Percentiles rank a stretch among this genome's conserved stretches.
These are phyloP conservation scores for Zelleria hepariella DNA, from an alignment of 2,888 invertebrate species.

Conservation along the genomic window DNA sequence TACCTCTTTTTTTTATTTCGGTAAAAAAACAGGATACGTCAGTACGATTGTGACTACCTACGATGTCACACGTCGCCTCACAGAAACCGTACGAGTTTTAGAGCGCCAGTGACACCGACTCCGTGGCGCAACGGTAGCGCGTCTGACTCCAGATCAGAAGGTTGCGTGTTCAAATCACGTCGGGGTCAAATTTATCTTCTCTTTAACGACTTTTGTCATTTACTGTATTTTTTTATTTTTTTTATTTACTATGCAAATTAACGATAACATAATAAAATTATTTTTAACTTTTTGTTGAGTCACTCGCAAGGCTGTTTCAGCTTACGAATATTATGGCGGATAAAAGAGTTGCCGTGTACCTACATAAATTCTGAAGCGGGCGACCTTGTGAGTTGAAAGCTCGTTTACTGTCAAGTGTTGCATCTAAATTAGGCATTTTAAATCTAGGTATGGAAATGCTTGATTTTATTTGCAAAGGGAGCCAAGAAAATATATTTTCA, in stretches of 20 bases:
- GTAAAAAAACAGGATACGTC: background rate
- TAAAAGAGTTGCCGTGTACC: background rate
- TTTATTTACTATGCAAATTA: background rate
- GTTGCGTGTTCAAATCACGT: conserved; percentile 91
- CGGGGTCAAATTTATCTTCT: conserved; percentile 72
- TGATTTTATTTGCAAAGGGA: too few relatives aligned
- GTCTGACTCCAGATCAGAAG: conserved; percentile 98
- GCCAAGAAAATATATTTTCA: too few relatives aligned
- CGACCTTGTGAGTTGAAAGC: background rate
- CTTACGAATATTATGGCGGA: background rate
- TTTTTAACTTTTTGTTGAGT: background rate
- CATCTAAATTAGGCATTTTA: too few relatives aligned
- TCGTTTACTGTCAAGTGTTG: background rate
- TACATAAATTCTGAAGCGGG: background rate
- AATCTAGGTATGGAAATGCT: too few relatives aligned
- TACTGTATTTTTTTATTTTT: background rate
- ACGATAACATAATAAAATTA: too few relatives aligned
- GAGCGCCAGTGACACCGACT: conserved; percentile 50
- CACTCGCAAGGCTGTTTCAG: background rate
- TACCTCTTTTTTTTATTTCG: background rate
- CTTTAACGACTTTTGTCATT: conserved; percentile 5
- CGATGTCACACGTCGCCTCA: conserved; percentile 21
- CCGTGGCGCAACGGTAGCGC: conserved; percentile 97
- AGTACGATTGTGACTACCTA: background rate
- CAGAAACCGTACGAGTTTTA: conserved; percentile 22